phyloP scores from a whole-genome alignment of 2,113 vertebrate species.

The Cichladusa arquata region DNA sequence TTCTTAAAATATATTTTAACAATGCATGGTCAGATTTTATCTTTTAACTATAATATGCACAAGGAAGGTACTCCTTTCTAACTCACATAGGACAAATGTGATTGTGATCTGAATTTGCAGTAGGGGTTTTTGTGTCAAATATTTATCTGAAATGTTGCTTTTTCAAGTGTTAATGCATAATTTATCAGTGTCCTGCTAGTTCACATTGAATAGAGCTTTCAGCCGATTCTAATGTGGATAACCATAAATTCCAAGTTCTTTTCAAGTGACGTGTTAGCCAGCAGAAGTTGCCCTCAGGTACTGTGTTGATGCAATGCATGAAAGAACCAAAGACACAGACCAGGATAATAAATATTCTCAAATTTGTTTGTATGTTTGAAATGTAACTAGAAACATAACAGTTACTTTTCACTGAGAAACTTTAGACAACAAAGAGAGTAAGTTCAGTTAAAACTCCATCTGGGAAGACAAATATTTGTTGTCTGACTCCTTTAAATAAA shows the following conservation, averaged over 20 bases:
- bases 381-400: not conserved
- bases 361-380: not conserved
- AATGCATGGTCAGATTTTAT: not conserved
- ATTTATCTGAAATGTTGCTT: not conserved
- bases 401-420: not conserved
- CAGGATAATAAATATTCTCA: not conserved
- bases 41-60: not conserved
- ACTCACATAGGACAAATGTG: not conserved
- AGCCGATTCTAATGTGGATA: not conserved
- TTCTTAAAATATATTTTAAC: not conserved
- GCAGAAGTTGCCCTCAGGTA: not conserved
- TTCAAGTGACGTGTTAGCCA: not conserved
- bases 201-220: not conserved
- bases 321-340: not conserved
- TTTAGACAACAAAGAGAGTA: not conserved
- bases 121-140: not conserved
- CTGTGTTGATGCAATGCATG: not conserved
- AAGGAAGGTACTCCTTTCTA: not conserved
- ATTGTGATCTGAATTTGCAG: not conserved
- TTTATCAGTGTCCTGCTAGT: conserved; percentile 13
- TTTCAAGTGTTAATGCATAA: not conserved
- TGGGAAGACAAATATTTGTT: not conserved
- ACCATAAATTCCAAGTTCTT: not conserved
- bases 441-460: not conserved
- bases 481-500: not conserved